phyloP scores from a whole-genome alignment of 2,888 invertebrate species.

The Halictus ligatus region DNA sequence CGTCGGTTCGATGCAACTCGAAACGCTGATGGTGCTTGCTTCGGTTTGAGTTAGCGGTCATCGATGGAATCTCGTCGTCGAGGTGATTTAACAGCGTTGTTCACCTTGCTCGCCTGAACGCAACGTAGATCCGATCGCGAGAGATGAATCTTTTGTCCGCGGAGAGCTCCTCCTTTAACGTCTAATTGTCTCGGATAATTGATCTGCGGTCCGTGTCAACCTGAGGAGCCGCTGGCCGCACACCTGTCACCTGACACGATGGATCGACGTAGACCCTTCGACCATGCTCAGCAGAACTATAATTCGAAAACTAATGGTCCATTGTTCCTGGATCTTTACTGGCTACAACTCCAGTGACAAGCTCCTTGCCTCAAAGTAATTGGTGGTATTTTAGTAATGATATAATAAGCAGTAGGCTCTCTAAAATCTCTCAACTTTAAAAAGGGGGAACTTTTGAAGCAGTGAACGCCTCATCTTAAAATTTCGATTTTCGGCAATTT shows the following conservation, averaged over 20 bases:
- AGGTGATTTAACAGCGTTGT: slow-evolving; percentile 5
- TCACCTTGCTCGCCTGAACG: neutral
- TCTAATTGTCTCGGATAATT: slow-evolving; percentile 62
- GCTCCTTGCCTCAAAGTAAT: too few species aligned
- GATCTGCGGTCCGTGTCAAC: slow-evolving; percentile 50
- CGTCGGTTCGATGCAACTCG: neutral
- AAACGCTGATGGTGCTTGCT: neutral
- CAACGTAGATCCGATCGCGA: neutral
- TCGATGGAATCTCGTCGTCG: neutral
- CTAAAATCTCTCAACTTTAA: too few species aligned
- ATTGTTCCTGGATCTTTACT: too few species aligned
- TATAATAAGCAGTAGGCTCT: too few species aligned
- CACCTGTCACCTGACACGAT: neutral
- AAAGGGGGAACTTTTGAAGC: too few species aligned
- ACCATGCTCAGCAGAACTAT: neutral
- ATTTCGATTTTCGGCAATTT: too few species aligned
- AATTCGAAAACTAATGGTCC: neutral
- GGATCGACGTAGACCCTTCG: neutral
- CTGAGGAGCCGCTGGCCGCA: neutral
- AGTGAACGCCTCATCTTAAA: too few species aligned
- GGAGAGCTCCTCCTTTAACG: slow-evolving; percentile 1
- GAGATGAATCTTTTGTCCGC: slow-evolving; percentile 27
- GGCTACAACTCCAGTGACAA: too few species aligned
- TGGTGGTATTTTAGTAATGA: too few species aligned
- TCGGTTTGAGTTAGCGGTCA: neutral